Evolutionary conservation across 2,888 invertebrate genomes (phyloP).

Genomic region (Nebria brevicollis): DNA sequence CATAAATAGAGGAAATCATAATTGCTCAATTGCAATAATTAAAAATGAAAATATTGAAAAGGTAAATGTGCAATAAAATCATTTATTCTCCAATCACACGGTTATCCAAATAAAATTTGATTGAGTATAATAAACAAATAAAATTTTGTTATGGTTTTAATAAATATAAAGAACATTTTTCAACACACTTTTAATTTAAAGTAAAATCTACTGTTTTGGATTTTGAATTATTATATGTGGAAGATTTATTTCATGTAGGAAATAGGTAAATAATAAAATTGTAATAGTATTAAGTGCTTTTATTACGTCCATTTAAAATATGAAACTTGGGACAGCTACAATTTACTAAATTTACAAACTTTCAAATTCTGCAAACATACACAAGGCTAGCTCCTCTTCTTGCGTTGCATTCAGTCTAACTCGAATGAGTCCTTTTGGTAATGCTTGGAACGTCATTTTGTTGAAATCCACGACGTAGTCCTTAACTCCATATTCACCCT

Average conservation of each 20-base stretch:
- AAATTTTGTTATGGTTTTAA: too few species aligned
- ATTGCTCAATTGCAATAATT: too few species aligned
- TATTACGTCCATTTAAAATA: background rate
- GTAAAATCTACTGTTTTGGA: too few species aligned
- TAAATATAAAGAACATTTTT: too few species aligned
- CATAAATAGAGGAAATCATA: too few species aligned
- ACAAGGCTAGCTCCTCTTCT: slow-evolving; percentile 34
- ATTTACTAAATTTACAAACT: slow-evolving; percentile 3
- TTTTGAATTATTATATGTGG: background rate
- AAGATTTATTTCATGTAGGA: background rate
- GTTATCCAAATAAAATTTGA: too few species aligned
- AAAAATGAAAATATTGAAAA: too few species aligned
- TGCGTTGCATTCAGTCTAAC: slow-evolving; percentile 35
- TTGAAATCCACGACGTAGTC: slow-evolving; percentile 29
- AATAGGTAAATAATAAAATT: background rate
- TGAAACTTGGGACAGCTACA: background rate
- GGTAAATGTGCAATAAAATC: too few species aligned
- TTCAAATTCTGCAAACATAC: slow-evolving; percentile 36
- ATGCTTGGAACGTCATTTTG: slow-evolving; percentile 13
- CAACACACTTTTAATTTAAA: too few species aligned
- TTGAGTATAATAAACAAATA: too few species aligned
- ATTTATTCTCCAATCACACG: too few species aligned
- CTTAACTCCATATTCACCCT: slow-evolving; percentile 31
- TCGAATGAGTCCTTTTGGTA: slow-evolving; percentile 22
- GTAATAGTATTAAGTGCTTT: background rate